phyloP scores from a whole-genome alignment of 2,888 invertebrate genomes.

The Drosophila stalkeri region DNA sequence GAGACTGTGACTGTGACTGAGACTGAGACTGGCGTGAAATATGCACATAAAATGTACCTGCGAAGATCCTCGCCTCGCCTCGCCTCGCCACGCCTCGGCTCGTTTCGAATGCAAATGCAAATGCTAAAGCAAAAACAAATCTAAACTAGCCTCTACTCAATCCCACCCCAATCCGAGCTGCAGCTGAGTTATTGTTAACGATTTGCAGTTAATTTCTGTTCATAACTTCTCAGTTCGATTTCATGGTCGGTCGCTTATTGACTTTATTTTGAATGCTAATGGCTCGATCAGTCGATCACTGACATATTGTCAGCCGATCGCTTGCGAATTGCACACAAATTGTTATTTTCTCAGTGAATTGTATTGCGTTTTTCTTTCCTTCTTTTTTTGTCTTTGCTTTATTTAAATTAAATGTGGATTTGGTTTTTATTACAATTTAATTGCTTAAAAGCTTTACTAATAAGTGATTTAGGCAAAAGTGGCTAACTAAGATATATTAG shows the following conservation, averaged over 20 bases:
- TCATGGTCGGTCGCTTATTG: constrained; percentile 59
- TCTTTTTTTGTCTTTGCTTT: neutral
- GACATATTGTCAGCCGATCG: constrained; percentile 41
- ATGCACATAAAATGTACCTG: constrained; percentile 75
- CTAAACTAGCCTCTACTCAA: constrained; percentile 39
- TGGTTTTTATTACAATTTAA: neutral
- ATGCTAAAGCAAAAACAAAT: constrained; percentile 59
- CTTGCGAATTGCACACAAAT: constrained; percentile 8
- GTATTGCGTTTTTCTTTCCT: neutral
- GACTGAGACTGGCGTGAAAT: constrained; percentile 79
- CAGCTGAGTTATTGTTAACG: constrained; percentile 83
- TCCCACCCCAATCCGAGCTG: neutral
- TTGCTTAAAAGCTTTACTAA: too few species aligned
- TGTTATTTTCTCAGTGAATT: neutral
- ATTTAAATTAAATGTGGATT: neutral
- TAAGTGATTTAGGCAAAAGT: neutral
- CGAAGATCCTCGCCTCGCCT: constrained; percentile 51
- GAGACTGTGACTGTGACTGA: neutral
- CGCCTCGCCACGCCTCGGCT: too few species aligned
- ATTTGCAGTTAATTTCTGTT: constrained; percentile 82
- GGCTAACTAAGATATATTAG: neutral
- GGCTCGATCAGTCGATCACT: constrained; percentile 62
- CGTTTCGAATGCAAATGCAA: constrained; percentile 63
- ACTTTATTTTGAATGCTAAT: constrained; percentile 78
- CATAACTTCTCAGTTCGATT: constrained; percentile 74